Percentiles rank a stretch among this genome's conserved stretches.
phyloP scores from a whole-genome alignment of 2,113 vertebrate genomes.

The Rhinopithecus roxellana region DNA sequence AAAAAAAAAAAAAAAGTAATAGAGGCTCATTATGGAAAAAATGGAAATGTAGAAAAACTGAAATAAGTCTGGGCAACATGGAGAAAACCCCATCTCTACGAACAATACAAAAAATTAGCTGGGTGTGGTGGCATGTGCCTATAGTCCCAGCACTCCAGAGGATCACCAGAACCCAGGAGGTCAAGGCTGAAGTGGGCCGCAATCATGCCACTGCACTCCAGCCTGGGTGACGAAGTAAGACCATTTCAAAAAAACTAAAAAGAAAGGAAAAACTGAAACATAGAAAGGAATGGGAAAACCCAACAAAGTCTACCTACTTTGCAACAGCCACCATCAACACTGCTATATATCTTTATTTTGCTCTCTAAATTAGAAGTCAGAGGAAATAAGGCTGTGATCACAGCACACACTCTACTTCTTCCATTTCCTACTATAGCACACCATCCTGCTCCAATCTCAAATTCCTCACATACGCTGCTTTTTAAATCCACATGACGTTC shows the following conservation, averaged over 20 bases:
- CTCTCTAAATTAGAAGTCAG: neutral
- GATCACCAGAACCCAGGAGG: neutral
- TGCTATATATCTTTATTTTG: neutral
- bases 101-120: too few species aligned
- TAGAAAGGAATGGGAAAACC: neutral
- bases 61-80: neutral
- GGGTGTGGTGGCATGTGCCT: neutral
- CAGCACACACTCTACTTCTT: neutral
- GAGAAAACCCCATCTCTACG: too few species aligned
- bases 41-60: neutral
- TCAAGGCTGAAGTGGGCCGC: neutral
- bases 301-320: neutral
- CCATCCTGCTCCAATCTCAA: neutral
- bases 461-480: accelerated
- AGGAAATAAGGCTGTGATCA: neutral
- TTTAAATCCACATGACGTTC: neutral
- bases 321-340: neutral
- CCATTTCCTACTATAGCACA: neutral
- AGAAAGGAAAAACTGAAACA: neutral
- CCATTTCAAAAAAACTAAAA: too few species aligned
- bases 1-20: neutral
- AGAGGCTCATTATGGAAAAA: neutral
- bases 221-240: neutral
- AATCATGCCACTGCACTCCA: neutral
- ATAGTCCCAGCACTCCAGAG: neutral